phyloP scores from a whole-genome alignment of 1,140 invertebrate genomes.

The Gryon sp. region DNA sequence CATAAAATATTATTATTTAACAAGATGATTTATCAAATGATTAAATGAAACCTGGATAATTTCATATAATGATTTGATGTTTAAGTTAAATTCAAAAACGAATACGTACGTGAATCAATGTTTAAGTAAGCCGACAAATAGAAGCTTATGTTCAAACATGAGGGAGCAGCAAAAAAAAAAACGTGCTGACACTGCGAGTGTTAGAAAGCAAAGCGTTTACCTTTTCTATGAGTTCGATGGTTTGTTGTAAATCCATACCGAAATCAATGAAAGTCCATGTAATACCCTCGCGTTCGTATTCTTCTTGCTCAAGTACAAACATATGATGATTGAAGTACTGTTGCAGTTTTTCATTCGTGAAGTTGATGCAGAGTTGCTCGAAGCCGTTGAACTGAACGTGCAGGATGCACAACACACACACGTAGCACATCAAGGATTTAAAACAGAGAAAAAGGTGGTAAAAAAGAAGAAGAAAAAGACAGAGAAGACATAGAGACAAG shows the following conservation, averaged over 20 bases:
- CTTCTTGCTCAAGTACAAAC: conserved; percentile 98
- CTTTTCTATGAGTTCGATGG: conserved; percentile 97
- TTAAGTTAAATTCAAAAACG: conserved; percentile 17
- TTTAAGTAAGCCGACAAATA: conserved; percentile 54
- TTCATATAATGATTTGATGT: not conserved
- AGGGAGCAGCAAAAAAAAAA: conserved; percentile 26
- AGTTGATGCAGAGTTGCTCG: conserved; percentile 98
- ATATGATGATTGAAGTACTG: conserved; percentile 99
- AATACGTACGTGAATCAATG: conserved; percentile 62
- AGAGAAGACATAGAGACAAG: conserved; percentile 50
- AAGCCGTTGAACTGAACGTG: conserved; percentile 91
- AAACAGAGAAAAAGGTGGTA: conserved; percentile 54
- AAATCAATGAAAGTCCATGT: conserved; percentile 96
- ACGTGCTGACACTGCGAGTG: conserved; percentile 41
- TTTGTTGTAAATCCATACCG: conserved; percentile 94
- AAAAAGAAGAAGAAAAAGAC: conserved; percentile 57
- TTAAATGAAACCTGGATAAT: not conserved
- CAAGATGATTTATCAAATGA: not conserved
- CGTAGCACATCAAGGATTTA: conserved; percentile 62
- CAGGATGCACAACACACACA: conserved; percentile 74
- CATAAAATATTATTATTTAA: not conserved
- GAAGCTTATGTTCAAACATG: conserved; percentile 30
- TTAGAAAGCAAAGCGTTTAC: conserved; percentile 79
- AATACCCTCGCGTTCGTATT: conserved; percentile 95
- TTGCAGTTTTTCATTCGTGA: conserved; percentile 97